phyloP scores from a whole-genome alignment of 2,797 vertebrate species.

The Mycteria americana region DNA sequence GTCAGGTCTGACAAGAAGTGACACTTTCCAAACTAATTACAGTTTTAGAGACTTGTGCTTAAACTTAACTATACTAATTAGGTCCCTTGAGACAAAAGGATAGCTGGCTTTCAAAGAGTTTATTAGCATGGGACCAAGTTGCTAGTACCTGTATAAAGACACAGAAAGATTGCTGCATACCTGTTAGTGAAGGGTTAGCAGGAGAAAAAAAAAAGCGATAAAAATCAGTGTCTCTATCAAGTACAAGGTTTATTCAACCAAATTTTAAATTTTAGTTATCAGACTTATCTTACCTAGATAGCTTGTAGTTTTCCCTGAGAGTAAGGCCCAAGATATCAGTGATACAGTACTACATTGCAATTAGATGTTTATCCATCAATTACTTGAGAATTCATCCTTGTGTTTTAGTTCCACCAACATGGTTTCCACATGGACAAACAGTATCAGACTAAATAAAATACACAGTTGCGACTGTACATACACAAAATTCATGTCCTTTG shows the following conservation, averaged over 20 bases:
- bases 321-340: not conserved
- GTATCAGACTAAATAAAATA: not conserved
- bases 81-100: not conserved
- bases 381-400: not conserved
- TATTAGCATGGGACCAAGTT: not conserved
- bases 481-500: not conserved
- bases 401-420: not conserved
- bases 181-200: not conserved
- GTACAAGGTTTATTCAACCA: not conserved
- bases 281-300: not conserved
- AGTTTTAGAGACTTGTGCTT: not conserved
- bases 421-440: not conserved
- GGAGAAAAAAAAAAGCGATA: not conserved
- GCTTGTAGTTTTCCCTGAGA: not conserved
- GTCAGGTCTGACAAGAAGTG: not conserved
- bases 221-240: not conserved
- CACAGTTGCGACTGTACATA: not conserved
- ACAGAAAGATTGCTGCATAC: not conserved
- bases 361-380: not conserved
- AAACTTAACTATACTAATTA: not conserved
- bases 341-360: accelerated
- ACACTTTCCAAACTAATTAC: not conserved
- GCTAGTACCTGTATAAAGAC: not conserved
- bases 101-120: not conserved
- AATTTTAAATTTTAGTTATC: not conserved